Evolutionary conservation across 2,888 invertebrate species (phyloP), one percentile per base, ranked within the genome.

Genomic region (Ichneumon xanthorius): DNA sequence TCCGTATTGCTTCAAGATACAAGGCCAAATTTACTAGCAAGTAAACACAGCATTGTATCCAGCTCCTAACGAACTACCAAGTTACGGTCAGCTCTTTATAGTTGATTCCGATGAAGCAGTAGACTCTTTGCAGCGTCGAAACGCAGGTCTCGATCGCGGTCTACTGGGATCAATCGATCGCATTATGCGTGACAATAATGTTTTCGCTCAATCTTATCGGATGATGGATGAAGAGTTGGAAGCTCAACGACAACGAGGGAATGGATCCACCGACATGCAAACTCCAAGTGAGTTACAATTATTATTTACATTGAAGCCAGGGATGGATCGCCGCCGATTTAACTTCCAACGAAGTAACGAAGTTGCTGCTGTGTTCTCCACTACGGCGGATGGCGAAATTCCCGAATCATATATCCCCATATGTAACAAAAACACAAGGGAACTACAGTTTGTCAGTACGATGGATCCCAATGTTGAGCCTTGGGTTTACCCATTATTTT

Each of bases 381-480:
- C 86, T 11, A 84, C 80, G 6, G 87, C 87, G 70, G 85, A 87
- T 77, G 85, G 87, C 4, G 82, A 88, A 37, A 88, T 88, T 73
- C 87, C 87, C 3, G 6, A 53, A 53, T 80, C 82, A 11, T 88
- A 82, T 67, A 87, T 88, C 26, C 82, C 81, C n/a, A 81, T 87
- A 19, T 33, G 45, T 19, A 84, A 87, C 71, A 86, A 82, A 81
- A 55, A 75, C 79, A 75, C 86, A 16, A 85, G 86, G 77, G 50
- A 63, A 30, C 78, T 88, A 55, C 70, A 84, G 76, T 73, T 71
- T n/a, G 85, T 88, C 22, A 86, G 81, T 73, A 70, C 81, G 22
- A 78, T 85, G 77, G 73, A 87, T 87, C n/a, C n/a, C n/a, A n/a
- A n/a, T n/a, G n/a, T n/a, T n/a, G n/a, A n/a, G n/a, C n/a, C n/a